These are phyloP conservation scores for Sciurus carolinensis DNA, from an alignment of 2,797 vertebrate genomes.

Conservation along the genomic window DNA sequence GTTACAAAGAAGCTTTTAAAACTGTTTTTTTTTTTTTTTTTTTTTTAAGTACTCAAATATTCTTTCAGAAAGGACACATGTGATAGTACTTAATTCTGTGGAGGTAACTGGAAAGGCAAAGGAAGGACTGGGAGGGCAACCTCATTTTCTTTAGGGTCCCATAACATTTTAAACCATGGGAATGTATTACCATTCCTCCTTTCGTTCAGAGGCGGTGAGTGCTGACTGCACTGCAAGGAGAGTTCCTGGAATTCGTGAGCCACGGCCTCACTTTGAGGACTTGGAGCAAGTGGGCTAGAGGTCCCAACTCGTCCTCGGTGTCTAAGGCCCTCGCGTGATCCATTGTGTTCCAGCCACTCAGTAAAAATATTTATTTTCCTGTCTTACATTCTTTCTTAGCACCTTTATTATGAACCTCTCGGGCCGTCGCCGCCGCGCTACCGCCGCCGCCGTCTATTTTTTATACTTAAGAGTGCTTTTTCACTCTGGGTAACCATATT, in stretches of 20 bases:
- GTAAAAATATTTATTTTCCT: too few species aligned
- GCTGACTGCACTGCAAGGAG: conserved; percentile 94
- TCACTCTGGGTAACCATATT: not conserved
- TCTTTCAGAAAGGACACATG: conserved; percentile 37
- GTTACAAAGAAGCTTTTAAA: conserved; percentile 46
- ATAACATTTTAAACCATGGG: conserved; percentile 21
- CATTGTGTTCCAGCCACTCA: conserved; percentile 90
- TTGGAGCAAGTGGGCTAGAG: conserved; percentile 92
- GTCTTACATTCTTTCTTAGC: too few species aligned
- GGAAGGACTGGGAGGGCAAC: not conserved
- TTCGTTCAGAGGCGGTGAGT: conserved; percentile 95
- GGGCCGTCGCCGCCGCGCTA: too few species aligned
- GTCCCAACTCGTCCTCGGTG: conserved; percentile 91
- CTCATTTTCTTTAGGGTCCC: not conserved
- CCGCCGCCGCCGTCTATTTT: too few species aligned
- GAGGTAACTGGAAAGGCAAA: conserved; percentile 1
- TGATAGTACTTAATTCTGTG: not conserved
- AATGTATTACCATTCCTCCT: conserved; percentile 91
- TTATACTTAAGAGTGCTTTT: not conserved
- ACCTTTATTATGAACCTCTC: too few species aligned
- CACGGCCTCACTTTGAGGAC: conserved; percentile 98
- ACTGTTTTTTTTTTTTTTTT: not conserved
- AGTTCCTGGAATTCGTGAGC: conserved; percentile 97
- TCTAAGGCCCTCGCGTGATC: conserved; percentile 90
- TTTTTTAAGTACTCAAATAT: not conserved